Evolutionary conservation across 2,113 vertebrate genomes (phyloP), one percentile per base, ranked within the genome.

Genomic region (Centrocercus urophasianus): DNA sequence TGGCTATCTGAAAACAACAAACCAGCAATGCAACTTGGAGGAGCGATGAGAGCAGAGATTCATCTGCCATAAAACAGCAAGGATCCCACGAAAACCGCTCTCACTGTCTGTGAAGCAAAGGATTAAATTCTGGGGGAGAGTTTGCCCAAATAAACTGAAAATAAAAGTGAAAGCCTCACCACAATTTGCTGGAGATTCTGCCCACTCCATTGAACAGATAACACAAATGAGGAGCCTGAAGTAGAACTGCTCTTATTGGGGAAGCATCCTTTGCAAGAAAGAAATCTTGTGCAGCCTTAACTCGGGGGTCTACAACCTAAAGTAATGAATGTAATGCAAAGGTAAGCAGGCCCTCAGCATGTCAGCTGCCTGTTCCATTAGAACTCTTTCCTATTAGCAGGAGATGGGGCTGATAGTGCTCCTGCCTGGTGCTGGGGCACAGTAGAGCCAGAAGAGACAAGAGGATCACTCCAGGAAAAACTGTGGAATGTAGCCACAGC

Each of bases 31-130:
- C 72, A 78, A 60, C 85, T 83, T 93, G 47, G 48, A 56, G 61
- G 22, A 74, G 38, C 0, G 40, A 86, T 69, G 86, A 93, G 91
- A 95, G 61, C 57, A 75, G 57, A 89, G 86, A 94, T 91, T 90
- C 83, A 86, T 69, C 69, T 10, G 3, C 91, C 86, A 83, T 88
- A 95, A 94, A 96, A 91, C 38, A 48, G 36, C 91, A 94, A 96
- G 90, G 91, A 71, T 72, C 91, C 91, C 4, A 1, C 93, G 94
- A 86, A 91, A 86, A 89, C 30, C 85, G 32, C 82, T 93, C 91
- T 81, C 3, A 0, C 57, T 40, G 72, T 60, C 76, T 63, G 48
- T 1, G 8, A 78, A 94, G 89, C 87, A 86, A 95, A 87, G 61
- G 32, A 88, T 38, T 70, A 5, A 28, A 38, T 75, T 78, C 89